A percentile compares a stretch with the other conserved stretches of the same genome.
Conservation (phyloP, 2,888 invertebrate genomes). For the Ryuthela nishihirai region DNA sequence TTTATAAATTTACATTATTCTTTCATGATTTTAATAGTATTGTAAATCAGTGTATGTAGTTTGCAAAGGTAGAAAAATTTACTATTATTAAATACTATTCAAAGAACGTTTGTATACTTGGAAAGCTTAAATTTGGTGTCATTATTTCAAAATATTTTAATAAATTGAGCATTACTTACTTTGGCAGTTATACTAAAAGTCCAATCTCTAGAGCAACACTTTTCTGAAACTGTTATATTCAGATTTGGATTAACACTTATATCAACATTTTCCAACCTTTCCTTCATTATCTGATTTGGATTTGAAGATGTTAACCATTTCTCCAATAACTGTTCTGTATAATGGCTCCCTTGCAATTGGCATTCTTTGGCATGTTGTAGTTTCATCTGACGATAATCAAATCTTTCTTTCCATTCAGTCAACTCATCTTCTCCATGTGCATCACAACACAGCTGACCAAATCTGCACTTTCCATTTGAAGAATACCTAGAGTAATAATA, state of each 20-base stretch:
- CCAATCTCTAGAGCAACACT: conserved; percentile 62
- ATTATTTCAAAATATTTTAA: too few species aligned
- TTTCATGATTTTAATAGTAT: too few species aligned
- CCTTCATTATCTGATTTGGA: conserved; percentile 62
- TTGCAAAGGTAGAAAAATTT: too few species aligned
- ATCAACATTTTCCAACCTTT: conserved; percentile 60
- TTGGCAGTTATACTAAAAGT: conserved; percentile 57
- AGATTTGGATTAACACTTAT: conserved; percentile 57
- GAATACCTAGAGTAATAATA: conserved; percentile 46
- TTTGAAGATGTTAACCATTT: conserved; percentile 56
- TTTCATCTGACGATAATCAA: conserved; percentile 59
- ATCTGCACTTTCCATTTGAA: conserved; percentile 56
- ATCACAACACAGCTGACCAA: conserved; percentile 67
- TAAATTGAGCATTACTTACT: conserved; percentile 23
- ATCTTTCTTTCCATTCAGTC: conserved; percentile 68
- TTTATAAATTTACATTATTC: too few species aligned
- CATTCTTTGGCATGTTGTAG: conserved; percentile 61
- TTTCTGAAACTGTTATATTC: conserved; percentile 60
- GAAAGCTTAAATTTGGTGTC: too few species aligned
- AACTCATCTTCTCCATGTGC: conserved; percentile 69
- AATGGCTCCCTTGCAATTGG: conserved; percentile 61
- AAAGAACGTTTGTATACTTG: too few species aligned
- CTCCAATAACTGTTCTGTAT: conserved; percentile 63
- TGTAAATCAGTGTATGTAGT: too few species aligned
- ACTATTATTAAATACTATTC: too few species aligned